phyloP scores from a whole-genome alignment of 30 jellyfish, hydroid and myxozoan genomes.

The Cassiopea xamachana region DNA sequence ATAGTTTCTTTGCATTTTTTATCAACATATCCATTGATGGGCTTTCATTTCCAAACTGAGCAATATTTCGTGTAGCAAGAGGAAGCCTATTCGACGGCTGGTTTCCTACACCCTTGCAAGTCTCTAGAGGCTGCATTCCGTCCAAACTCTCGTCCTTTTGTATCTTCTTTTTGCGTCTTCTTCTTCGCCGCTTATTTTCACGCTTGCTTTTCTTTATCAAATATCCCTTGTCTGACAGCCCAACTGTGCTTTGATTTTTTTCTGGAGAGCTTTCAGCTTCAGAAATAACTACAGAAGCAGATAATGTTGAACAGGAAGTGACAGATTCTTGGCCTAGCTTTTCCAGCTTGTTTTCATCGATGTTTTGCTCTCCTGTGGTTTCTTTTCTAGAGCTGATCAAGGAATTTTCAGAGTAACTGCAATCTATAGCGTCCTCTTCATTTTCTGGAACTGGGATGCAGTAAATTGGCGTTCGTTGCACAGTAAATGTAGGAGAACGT shows the following conservation, averaged over 20 bases:
- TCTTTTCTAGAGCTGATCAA: not conserved
- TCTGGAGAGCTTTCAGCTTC: slow-evolving; percentile 69
- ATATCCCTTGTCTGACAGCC: slow-evolving; percentile 58
- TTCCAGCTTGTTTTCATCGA: not conserved
- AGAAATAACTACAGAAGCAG: slow-evolving; percentile 11
- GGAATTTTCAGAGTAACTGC: not conserved
- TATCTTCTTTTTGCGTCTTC: slow-evolving; percentile 45
- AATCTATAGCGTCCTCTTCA: not conserved
- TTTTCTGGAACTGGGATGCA: slow-evolving; percentile 83
- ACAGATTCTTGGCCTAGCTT: not conserved
- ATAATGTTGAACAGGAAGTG: not conserved
- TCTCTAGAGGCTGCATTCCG: not conserved
- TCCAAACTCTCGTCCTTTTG: slow-evolving; percentile 17
- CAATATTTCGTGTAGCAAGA: slow-evolving; percentile 43
- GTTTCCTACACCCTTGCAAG: not conserved
- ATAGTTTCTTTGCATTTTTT: slow-evolving; percentile 25
- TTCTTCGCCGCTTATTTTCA: slow-evolving; percentile 29
- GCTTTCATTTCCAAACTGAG: slow-evolving; percentile 34
- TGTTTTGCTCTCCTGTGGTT: slow-evolving; percentile 16
- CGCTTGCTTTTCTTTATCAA: slow-evolving; percentile 48
- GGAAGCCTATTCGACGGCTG: slow-evolving; percentile 46
- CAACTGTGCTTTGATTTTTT: not conserved
- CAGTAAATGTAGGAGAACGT: slow-evolving; percentile 74
- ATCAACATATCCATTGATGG: slow-evolving; percentile 45
- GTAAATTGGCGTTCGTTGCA: slow-evolving; percentile 86